A percentile compares a stretch with the other conserved stretches of the same genome.
Evolutionary conservation across 2,113 vertebrate genomes (phyloP).

Genomic region (Laterallus jamaicensis): DNA sequence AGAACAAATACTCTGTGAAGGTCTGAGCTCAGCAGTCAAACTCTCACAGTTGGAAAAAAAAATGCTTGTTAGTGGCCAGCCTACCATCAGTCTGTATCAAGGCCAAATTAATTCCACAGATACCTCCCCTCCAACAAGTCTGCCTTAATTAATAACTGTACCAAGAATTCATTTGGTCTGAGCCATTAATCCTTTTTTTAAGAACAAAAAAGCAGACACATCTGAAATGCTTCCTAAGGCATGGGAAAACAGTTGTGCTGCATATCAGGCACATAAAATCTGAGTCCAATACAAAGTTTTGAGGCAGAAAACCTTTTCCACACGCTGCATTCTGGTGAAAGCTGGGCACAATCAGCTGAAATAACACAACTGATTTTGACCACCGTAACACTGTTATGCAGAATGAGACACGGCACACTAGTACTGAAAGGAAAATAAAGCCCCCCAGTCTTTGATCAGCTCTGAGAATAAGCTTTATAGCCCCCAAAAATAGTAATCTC

Average conservation of each 20-base stretch:
- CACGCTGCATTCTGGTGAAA: background rate
- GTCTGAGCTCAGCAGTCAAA: background rate
- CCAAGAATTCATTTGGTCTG: background rate
- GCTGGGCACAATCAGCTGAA: background rate
- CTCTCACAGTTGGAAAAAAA: background rate
- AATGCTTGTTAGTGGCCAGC: background rate
- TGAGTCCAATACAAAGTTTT: background rate
- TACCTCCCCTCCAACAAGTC: background rate
- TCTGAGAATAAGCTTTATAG: background rate
- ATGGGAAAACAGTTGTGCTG: background rate
- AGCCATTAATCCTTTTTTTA: background rate
- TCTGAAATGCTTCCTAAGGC: background rate
- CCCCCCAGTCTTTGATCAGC: background rate
- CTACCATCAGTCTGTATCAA: background rate
- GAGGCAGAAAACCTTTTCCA: background rate
- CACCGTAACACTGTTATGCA: background rate
- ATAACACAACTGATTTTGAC: background rate
- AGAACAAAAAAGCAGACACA: background rate
- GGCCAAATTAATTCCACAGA: background rate
- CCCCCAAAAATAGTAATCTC: background rate
- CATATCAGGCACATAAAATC: background rate
- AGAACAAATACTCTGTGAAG: background rate
- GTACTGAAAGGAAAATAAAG: slow-evolving; percentile 30
- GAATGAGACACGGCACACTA: slow-evolving; percentile 25
- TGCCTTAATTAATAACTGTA: background rate